phyloP scores from a whole-genome alignment of 2,888 invertebrate genomes.

The Amphimallon solstitiale region DNA sequence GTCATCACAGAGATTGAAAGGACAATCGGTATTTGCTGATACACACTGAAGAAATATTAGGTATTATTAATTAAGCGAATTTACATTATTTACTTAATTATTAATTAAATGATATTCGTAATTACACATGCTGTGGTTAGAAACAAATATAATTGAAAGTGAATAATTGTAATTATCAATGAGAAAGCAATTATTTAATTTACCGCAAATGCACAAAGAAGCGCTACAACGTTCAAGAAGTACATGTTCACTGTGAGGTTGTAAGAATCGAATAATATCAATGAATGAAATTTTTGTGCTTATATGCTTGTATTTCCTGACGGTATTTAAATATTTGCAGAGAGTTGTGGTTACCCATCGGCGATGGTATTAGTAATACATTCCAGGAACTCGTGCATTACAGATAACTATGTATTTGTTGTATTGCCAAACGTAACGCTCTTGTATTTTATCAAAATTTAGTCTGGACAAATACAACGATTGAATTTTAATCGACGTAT shows the following conservation, averaged over 20 bases:
- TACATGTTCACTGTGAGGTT: not conserved
- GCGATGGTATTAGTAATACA: constrained; percentile 3
- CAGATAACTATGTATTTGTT: not conserved
- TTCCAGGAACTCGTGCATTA: not conserved
- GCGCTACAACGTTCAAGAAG: not conserved
- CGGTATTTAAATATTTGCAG: constrained; percentile 3
- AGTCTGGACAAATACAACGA: too few relatives aligned
- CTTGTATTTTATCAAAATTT: not conserved
- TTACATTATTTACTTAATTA: too few relatives aligned
- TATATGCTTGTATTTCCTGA: not conserved
- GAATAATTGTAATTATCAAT: too few relatives aligned
- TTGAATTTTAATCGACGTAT: too few relatives aligned
- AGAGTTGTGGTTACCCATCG: constrained; percentile 6
- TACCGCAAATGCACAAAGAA: not conserved
- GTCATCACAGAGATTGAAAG: not conserved
- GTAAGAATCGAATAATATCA: too few relatives aligned
- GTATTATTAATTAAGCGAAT: not conserved
- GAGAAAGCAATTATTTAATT: too few relatives aligned
- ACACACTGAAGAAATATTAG: not conserved
- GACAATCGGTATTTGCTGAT: not conserved
- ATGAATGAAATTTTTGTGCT: not conserved
- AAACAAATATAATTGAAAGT: too few relatives aligned
- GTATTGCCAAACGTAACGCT: not conserved
- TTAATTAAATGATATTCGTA: too few relatives aligned
- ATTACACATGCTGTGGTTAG: too few relatives aligned